Evolutionary conservation across 2,888 invertebrate species (phyloP), one percentile per base, ranked within the genome.

Genomic region (Andricus curvator): DNA sequence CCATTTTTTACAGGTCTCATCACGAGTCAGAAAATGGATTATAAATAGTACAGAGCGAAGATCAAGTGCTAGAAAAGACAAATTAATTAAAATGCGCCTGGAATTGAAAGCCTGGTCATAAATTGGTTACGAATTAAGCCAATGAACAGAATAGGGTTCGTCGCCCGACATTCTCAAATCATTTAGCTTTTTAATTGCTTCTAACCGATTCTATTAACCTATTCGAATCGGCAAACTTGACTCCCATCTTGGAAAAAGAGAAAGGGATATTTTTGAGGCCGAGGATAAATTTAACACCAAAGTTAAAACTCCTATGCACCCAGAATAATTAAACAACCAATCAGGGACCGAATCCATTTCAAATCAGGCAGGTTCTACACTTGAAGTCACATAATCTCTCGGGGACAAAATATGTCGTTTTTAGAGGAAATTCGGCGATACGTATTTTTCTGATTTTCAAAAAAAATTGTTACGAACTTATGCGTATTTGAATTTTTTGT

Each of bases 81-180:
- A 74, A 33, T 29, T 9, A 25, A 70, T 70, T 56, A n/a, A 51
- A 51, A 56, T 33, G 48, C n/a, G 17, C 15, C 33, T 33, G 56
- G 33, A 22, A 74, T 74, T 70, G 11, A 17, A 22, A 51, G 29
- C 20, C 48, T 70, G 82, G 84, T 81, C 83, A 85, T 85, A 85
- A 88, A 88, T 88, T 88, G 85, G 85, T 83, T 86, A 83, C 86
- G 83, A 87, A 84, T 88, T 87, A 85, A 86, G 86, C 85, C 87
- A 87, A 88, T 88, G 87, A 88, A 86, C 85, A 85, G 41, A 41
- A 74, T 74, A 74, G 85, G 82, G 84, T 82, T 85, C 83, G 81
- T 84, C 84, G 85, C 78, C 84, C 84, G 82, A 83, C 81, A 80
- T 78, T 78, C 82, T 81, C 76, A 68, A 83, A 81, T 81, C 79